Conservation (phyloP, 2,113 vertebrate species). For the Salvelinus alpinus region DNA sequence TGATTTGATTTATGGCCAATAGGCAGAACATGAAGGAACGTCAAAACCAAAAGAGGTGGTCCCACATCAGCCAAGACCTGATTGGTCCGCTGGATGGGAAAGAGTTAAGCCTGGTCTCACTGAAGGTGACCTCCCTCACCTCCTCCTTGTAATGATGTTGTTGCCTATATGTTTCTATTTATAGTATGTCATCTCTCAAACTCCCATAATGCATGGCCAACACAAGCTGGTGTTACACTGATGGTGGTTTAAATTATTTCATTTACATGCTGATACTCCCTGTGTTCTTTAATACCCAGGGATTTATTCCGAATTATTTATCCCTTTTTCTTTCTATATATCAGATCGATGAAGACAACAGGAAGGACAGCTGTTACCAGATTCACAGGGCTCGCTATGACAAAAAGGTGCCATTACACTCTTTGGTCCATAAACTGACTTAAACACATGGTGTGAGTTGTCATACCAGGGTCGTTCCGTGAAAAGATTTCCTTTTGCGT, state of each 20-base stretch:
- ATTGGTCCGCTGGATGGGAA: slow-evolving; percentile 85
- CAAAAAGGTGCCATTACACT: slow-evolving; percentile 81
- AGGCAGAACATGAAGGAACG: slow-evolving; percentile 88
- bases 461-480: no score
- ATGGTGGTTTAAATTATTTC: neutral
- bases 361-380: slow-evolving; percentile 80
- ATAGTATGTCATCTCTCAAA: neutral
- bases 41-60: slow-evolving; percentile 85
- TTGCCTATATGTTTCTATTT: neutral
- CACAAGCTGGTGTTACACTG: neutral
- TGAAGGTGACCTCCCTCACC: slow-evolving; percentile 80
- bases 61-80: slow-evolving; percentile 84
- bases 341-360: slow-evolving; percentile 94
- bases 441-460: neutral
- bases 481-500: no score
- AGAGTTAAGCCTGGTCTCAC: slow-evolving; percentile 74
- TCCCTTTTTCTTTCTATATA: slow-evolving; percentile 25
- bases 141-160: neutral
- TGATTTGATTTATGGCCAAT: slow-evolving; percentile 9
- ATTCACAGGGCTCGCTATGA: slow-evolving; percentile 87
- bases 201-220: neutral
- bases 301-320: neutral
- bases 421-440: neutral
- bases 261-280: neutral
- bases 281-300: neutral